phyloP scores from a whole-genome alignment of 2,888 invertebrate genomes.

The Eumacrocentrus americanus region DNA sequence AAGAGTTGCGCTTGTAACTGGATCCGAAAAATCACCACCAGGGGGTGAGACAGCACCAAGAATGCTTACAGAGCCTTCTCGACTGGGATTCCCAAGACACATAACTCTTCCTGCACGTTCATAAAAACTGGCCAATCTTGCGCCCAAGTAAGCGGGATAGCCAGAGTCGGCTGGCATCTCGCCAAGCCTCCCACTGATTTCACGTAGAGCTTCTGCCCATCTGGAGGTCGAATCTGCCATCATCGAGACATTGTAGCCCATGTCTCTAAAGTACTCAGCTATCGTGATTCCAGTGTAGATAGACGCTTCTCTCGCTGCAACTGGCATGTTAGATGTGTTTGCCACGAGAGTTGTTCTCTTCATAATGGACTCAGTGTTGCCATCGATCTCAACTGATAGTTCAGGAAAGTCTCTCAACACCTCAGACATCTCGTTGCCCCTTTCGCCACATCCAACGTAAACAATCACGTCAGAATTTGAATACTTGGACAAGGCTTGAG shows the following conservation, averaged over 20 bases:
- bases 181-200: slow-evolving; percentile 96
- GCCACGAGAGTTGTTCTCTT: slow-evolving; percentile 74
- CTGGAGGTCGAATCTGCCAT: slow-evolving; percentile 81
- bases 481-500: slow-evolving; percentile 75
- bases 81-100: slow-evolving; percentile 91
- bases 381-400: slow-evolving; percentile 71
- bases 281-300: slow-evolving; percentile 98
- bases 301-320: slow-evolving; percentile 98
- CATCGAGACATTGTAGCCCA: slow-evolving; percentile 97
- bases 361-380: slow-evolving; percentile 72
- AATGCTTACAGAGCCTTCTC: slow-evolving; percentile 97
- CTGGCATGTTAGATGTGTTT: slow-evolving; percentile 88
- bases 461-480: slow-evolving; percentile 76
- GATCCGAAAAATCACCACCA: slow-evolving; percentile 99
- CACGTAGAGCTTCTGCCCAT: slow-evolving; percentile 78
- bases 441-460: slow-evolving; percentile 77
- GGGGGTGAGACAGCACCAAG: slow-evolving; percentile 99
- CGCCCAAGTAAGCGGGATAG: slow-evolving; percentile 97
- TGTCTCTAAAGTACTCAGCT: slow-evolving; percentile 96
- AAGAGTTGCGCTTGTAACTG: slow-evolving; percentile 96
- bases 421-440: slow-evolving; percentile 79
- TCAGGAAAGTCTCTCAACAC: slow-evolving; percentile 74
- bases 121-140: slow-evolving; percentile 96
- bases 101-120: slow-evolving; percentile 95
- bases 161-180: slow-evolving; percentile 99